Evolutionary conservation across 2,113 vertebrate species (phyloP), one percentile per base, ranked within the genome.

Genomic region (Benitochromis conjunctus): DNA sequence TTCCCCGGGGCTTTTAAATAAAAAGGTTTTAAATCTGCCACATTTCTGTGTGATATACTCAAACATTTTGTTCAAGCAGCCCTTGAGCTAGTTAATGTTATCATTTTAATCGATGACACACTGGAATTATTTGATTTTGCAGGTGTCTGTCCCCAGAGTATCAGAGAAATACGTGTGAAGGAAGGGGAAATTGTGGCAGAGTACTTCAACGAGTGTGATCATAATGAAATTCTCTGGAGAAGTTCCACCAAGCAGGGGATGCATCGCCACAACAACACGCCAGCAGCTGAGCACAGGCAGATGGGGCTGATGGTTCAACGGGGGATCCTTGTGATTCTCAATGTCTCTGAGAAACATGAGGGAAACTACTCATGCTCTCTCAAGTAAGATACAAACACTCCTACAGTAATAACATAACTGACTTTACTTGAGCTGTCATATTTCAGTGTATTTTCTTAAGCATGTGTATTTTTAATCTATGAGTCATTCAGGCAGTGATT

Each of bases 351-450:
- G 14, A 51, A 84, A 6, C 89, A 94, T 43, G 69, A 91, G n/a
- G 93, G 94, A 12, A 92, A 82, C 13, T 95, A 94, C 76, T 88
- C 89, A 1, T 95, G 94, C 36, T 26, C 82, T 83, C 6, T 9
- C 14, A 57, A 93, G 94, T 95, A 64, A 19, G 24, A 21, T 26
- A 9, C 19, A 66, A 64, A 14, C 34, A 84, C 29, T 31, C 7
- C 1, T 14, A 51, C 16, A 13, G 18, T 74, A 74, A 48, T 74
- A 48, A 48, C 14, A 46, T 16, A 43, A 71, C 10, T 64, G 31
- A 64, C 34, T 41, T 71, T 43, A 71, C 21, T 71, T 71, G 26
- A 71, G 24, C 41, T 26, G 26, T 0, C 21, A 71, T 71, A 43
- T 26, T 46, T 71, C 13, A 6, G 62, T 14, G 62, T 41, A 66